Evolutionary conservation across 1,140 invertebrate genomes (phyloP), one percentile per base, ranked within the genome.

Genomic region (Diorhabda elongata): DNA sequence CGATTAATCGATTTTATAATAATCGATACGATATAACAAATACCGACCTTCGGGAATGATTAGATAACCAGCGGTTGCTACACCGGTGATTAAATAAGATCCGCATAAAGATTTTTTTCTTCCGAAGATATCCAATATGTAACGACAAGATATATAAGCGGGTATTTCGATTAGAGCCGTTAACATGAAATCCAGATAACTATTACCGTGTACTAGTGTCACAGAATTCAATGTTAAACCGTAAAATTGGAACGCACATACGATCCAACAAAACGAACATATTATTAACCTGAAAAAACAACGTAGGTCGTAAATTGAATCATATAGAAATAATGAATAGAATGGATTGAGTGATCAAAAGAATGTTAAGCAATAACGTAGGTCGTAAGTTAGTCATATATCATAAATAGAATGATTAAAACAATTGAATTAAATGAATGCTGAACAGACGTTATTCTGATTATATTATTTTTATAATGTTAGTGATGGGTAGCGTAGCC

Each of bases 181-280:
- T n/a, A 89, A 83, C 3, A 90, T 87, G 74, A 92, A 91, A 79
- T 91, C 90, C 9, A 86, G 78, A 79, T 92, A 91, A 74, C 85
- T 83, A 59, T 85, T 87, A 75, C 92, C 86, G 3, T 91, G 91
- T 3, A 91, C 91, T 42, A 95, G 82, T 47, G 90, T 84, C 5
- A 91, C 90, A 0, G 91, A 89, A 78, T 92, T 93, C 58, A 94
- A 85, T 5, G 91, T 91, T 4, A 95, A 80, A 0, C 92, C 93
- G 78, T 93, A 94, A 80, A 92, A 95, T 3, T 93, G 87, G 74
- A 93, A 89, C 2, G 88, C 84, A 71, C 87, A 86, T 2, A 88
- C 85, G 2, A 88, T 80, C 90, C 88, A 92, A 80, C 86, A 91
- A 79, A 89, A 86, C 59, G 84, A 87, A 69, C 89, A 88, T 26